Evolutionary conservation across 2,113 vertebrate genomes (phyloP).

Genomic region (Crocuta crocuta): DNA sequence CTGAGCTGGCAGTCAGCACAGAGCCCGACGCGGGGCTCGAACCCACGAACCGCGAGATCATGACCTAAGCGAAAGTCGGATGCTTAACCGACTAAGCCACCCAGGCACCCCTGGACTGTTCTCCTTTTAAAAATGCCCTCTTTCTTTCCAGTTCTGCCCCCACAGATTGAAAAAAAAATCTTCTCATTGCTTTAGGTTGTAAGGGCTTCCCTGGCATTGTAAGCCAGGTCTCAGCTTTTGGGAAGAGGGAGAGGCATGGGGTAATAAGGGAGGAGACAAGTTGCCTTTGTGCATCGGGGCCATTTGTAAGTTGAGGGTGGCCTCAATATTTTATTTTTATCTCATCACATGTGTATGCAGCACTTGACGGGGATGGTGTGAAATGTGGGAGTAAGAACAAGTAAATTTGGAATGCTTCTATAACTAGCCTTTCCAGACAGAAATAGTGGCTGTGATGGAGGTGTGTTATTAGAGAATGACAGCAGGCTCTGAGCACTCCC

Average conservation of each 20-base stretch:
- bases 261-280: not conserved
- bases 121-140: not conserved
- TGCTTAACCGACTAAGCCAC: too few relatives aligned
- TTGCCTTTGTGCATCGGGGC: not conserved
- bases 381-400: not conserved
- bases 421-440: not conserved
- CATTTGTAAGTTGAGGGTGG: not conserved
- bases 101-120: too few relatives aligned
- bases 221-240: not conserved
- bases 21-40: too few relatives aligned
- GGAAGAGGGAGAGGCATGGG: not conserved
- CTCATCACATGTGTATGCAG: not conserved
- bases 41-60: too few relatives aligned
- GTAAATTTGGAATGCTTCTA: not conserved
- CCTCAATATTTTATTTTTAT: conserved; percentile 9
- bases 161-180: not conserved
- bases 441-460: not conserved
- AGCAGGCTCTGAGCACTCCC: not conserved
- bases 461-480: not conserved
- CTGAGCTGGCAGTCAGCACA: too few relatives aligned
- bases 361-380: not conserved
- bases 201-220: not conserved
- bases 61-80: too few relatives aligned
- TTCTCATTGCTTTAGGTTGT: not conserved
- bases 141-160: not conserved